phyloP scores from a whole-genome alignment of 2,888 invertebrate species.

The Horisme vitalbata region DNA sequence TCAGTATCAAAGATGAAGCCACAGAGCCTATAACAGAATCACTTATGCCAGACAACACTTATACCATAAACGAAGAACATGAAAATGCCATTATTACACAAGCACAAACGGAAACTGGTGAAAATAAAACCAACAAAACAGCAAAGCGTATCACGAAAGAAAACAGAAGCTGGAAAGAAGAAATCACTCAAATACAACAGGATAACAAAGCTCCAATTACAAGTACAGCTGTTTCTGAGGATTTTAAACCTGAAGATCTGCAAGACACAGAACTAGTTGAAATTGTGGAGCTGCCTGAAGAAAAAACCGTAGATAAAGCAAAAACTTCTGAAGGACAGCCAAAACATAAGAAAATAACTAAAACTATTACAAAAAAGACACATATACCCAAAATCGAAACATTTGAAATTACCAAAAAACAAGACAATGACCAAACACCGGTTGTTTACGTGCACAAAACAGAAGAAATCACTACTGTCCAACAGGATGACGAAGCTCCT shows the following conservation, averaged over 20 bases:
- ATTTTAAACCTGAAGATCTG: conserved; percentile 36
- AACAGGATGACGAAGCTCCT: conserved; percentile 36
- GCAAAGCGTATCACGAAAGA: conserved; percentile 26
- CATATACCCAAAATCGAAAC: conserved; percentile 50
- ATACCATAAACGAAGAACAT: too few relatives aligned
- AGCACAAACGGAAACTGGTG: conserved; percentile 29
- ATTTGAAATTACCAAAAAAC: conserved; percentile 37
- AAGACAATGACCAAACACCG: conserved; percentile 43
- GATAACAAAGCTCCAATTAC: conserved; percentile 36
- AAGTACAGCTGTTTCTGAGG: conserved; percentile 36
- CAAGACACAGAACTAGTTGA: conserved; percentile 18
- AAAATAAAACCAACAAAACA: background rate
- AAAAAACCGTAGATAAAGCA: conserved; percentile 33
- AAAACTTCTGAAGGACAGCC: conserved; percentile 44
- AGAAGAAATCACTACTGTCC: conserved; percentile 36
- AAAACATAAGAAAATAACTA: conserved; percentile 39
- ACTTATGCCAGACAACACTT: too few relatives aligned
- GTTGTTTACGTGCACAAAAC: conserved; percentile 58
- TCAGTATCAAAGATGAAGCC: too few relatives aligned
- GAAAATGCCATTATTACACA: too few relatives aligned
- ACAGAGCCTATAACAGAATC: too few relatives aligned
- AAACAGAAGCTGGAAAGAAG: conserved; percentile 29
- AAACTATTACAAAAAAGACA: conserved; percentile 45
- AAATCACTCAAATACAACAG: conserved; percentile 37
- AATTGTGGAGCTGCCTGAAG: conserved; percentile 41